Evolutionary conservation across 2,113 vertebrate genomes (phyloP), one percentile per base, ranked within the genome.

Genomic region (Indicator indicator): DNA sequence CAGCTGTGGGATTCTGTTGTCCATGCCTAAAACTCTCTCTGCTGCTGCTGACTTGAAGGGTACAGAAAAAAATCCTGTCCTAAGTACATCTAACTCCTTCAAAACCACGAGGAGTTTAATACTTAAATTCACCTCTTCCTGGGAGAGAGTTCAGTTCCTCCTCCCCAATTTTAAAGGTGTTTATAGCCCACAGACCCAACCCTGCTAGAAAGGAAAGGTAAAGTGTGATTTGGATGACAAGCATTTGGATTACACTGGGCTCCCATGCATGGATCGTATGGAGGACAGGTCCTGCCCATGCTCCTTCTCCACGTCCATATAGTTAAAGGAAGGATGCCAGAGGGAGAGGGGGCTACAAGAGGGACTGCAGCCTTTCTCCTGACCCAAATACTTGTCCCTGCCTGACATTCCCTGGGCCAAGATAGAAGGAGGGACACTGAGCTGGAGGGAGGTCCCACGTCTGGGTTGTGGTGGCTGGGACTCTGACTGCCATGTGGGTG

Each of bases 181-280:
- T 90, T 80, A 5, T 28, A 76, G 20, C 67, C 50, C 48, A 23
- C 32, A 70, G 65, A 44, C 42, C 27, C 1, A 8, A 81, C 14
- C 11, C 21, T 64, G 36, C 17, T 44, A 3, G 19, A 50, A 21
- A 4, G 6, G 8, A 16, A 58, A 36, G 63, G 24, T 85, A 33
- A 65, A 16, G 0, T 79, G 28, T 26, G 72, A 42, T 73, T 10
- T 27, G 36, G 20, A 7, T 42, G 32, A 30, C 13, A 27, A 13
- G 16, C 3, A 0, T 28, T 42, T 20, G 48, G 54, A 4, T 28
- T 73, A 7, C 3, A 50, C 10, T 9, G 46, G 77, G 58, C 3
- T 3, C 1, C 7, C 0, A 6, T 28, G 20, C 0, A 0, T 27
- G 27, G 69, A 19, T 4, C 2, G 8, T 9, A 16, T 0, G 16